Base-by-base conservation (phyloP, 2,113 vertebrate species). In the Stigmatopora argus region DNA sequence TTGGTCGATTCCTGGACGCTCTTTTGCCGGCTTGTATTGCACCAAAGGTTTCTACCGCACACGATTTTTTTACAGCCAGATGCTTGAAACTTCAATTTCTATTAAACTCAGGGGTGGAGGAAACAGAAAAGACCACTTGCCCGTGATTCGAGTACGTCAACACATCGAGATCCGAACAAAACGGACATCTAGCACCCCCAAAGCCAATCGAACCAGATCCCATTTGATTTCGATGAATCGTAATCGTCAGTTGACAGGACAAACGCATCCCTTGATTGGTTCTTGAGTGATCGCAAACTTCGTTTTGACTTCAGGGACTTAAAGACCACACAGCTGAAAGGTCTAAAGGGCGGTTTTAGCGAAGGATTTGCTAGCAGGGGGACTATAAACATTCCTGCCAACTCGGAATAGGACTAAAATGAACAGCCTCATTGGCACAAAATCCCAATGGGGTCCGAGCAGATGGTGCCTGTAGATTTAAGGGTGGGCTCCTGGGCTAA, bases 11-110 rank as follows among this genome's bases (percentile, higher is more conserved):
- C 35, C n/a, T 49, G 41, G 59, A 61, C 38, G 59, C 59, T 18
- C 4, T 60, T n/a, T n/a, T 41, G 59, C 18, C 35, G 41, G 58
- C 21, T 23, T 56, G 0, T 31, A 1, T 56, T 56, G 12, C 9
- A 11, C 23, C 14, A 31, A 7, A 56, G 2, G 15, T 31, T 56
- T 31, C 53, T 56, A 17, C 23, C 53, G n/a, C n/a, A n/a, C n/a
- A n/a, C n/a, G n/a, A n/a, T 83, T 81, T 84, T 85, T 89, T 81
- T 83, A 80, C 82, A 78, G 58, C 49, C 75, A 83, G 75, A 83
- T 83, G 83, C 46, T 81, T 75, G 79, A n/a, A 73, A 73, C 74
- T 71, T 71, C 56, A 70, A 77, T 81, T 80, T 68, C 74, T n/a
- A 83, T 75, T 80, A 78, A 80, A 78, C 70, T 85, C 82, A 85